These are phyloP conservation scores for Drosophila auraria DNA, from an alignment of 1,140 invertebrate species.

Conservation along the genomic window DNA sequence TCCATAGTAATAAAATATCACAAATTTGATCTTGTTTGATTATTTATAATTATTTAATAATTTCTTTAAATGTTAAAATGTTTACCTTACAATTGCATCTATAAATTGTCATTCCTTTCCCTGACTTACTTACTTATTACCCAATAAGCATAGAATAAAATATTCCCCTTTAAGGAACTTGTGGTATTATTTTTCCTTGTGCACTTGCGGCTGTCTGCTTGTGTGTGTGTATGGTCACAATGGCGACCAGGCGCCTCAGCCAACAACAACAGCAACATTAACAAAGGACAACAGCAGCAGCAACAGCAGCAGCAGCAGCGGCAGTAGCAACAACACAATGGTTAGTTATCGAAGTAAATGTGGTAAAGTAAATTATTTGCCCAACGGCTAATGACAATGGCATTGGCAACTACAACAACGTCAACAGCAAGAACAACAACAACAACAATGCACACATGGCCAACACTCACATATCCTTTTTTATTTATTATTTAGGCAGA, in stretches of 20 bases:
- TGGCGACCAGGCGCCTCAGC: constrained; percentile 52
- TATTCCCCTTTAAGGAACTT: not conserved
- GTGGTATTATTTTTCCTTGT: not conserved
- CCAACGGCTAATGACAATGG: constrained; percentile 78
- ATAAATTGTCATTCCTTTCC: not conserved
- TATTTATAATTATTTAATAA: not conserved
- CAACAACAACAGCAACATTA: constrained; percentile 26
- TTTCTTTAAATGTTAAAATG: no score
- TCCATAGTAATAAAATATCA: not conserved
- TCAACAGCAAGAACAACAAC: constrained; percentile 16
- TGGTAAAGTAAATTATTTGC: constrained; percentile 80
- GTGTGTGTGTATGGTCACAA: constrained; percentile 59
- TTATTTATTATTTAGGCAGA: constrained; percentile 80
- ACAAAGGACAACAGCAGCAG: constrained; percentile 14
- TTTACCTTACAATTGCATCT: no score
- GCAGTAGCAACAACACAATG: constrained; percentile 70
- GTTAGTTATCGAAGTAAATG: constrained; percentile 80
- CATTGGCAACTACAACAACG: constrained; percentile 42
- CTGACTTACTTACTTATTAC: not conserved
- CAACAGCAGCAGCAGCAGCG: constrained; percentile 16
- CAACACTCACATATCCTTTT: constrained; percentile 58
- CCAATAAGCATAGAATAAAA: no score
- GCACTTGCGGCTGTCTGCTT: constrained; percentile 20
- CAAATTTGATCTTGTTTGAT: not conserved
- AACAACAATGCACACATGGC: constrained; percentile 37